These are phyloP conservation scores for Lochmaea crataegi DNA, from an alignment of 2,888 invertebrate genomes.

Conservation along the genomic window DNA sequence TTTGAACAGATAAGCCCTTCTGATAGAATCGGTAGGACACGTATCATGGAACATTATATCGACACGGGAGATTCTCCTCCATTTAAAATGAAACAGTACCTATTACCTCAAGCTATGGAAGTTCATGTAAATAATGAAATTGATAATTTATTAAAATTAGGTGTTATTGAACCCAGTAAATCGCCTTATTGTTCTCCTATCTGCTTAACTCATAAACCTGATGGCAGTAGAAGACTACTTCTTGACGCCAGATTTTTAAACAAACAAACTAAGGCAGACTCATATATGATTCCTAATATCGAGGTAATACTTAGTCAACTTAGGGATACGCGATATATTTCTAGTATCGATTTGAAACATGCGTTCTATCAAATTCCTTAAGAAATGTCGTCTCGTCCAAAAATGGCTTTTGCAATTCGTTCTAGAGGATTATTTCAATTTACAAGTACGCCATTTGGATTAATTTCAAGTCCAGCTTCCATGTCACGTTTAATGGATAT, in stretches of 20 bases:
- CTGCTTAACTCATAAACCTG: conserved; percentile 49
- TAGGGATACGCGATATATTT: conserved; percentile 52
- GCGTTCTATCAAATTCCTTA: conserved; percentile 54
- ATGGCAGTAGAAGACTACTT: conserved; percentile 47
- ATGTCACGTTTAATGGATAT: conserved; percentile 39
- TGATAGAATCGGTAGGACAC: conserved; percentile 25
- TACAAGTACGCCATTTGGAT: conserved; percentile 34
- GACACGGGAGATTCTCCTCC: conserved; percentile 27
- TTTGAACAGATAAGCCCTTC: conserved; percentile 11
- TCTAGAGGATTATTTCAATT: conserved; percentile 36
- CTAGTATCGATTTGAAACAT: conserved; percentile 52
- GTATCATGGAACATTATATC: conserved; percentile 31
- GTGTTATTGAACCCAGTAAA: conserved; percentile 50
- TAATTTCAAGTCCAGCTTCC: conserved; percentile 35
- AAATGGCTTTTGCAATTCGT: conserved; percentile 19
- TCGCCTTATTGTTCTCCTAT: conserved; percentile 52
- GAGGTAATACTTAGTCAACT: conserved; percentile 52
- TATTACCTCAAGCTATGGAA: conserved; percentile 35
- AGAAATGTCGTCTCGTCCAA: conserved; percentile 1
- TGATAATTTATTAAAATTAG: conserved; percentile 33
- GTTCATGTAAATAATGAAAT: conserved; percentile 31
- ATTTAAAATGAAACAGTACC: conserved; percentile 31
- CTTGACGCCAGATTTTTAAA: conserved; percentile 56
- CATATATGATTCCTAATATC: conserved; percentile 55
- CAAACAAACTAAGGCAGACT: conserved; percentile 51